Conservation (phyloP, 2,797 vertebrate species). For the Triplophysa bombifrons region DNA sequence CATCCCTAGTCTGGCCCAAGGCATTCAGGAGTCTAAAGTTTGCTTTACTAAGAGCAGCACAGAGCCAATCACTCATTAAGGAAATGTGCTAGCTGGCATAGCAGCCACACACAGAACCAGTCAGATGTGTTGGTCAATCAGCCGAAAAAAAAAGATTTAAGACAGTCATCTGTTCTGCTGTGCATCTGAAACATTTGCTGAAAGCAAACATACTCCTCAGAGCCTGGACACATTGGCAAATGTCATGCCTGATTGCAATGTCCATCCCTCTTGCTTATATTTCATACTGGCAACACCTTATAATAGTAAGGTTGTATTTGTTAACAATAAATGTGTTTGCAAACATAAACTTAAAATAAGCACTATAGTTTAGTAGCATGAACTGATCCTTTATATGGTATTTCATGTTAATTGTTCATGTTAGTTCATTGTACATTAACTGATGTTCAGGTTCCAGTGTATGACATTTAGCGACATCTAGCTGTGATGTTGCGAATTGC, state of each 20-base stretch:
- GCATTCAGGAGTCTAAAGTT: not conserved
- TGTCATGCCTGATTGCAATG: not conserved
- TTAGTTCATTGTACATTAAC: no score
- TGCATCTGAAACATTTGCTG: not conserved
- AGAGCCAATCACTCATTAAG: not conserved
- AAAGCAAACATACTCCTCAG: not conserved
- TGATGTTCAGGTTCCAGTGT: no score
- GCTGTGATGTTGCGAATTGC: no score
- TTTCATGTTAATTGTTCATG: no score
- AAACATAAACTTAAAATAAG: no score
- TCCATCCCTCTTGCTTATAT: not conserved
- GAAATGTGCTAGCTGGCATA: not conserved
- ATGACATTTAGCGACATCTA: no score
- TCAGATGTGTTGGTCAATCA: slow-evolving; percentile 1
- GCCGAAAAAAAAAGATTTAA: not conserved
- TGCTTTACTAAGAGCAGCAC: not conserved
- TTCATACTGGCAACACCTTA: no score
- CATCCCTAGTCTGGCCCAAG: not conserved
- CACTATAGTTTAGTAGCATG: no score
- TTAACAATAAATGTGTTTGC: no score
- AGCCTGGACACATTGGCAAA: not conserved
- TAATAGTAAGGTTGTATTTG: no score
- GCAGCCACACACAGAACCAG: not conserved
- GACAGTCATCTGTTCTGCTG: not conserved
- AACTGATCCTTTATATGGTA: no score